Evolutionary conservation across 2,113 vertebrate species (phyloP), one percentile per base, ranked within the genome.

Genomic region (Aramus guarauna): DNA sequence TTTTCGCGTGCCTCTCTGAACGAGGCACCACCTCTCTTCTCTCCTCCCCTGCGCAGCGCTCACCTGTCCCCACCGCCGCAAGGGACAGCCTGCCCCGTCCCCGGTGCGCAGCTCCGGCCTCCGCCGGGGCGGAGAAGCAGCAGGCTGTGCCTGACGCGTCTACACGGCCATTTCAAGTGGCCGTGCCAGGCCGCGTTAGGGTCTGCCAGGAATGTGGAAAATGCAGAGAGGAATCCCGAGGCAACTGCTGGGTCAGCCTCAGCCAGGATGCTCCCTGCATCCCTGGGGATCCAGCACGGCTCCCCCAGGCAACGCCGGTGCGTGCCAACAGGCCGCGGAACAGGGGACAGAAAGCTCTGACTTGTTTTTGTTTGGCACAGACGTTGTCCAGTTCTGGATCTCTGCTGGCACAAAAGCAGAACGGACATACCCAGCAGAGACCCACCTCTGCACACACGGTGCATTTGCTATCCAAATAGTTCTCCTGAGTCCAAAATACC

Each of bases 131-230:
- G 10, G 32, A 22, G n/a, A 13, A 32, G 36, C 36, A 71, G 69
- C 48, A 41, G 45, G 48, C 20, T 58, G 55, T 9, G 4, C 1
- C 43, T n/a, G 58, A 41, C 3, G 6, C 74, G 52, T 9, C 55
- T 52, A 76, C 1, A 1, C 0, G 1, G 16, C 24, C 6, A 2
- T 19, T 90, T 24, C 43, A 12, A 71, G 47, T 10, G 3, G 43
- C 8, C 4, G 23, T 36, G 58, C 41, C 81, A 81, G 59, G 45
- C 32, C 69, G 16, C 16, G 20, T 9, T 23, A 43, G 3, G 5
- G 34, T 81, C 16, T 58, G 29, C 29, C 80, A 81, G 64, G 45
- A 80, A 81, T 0, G 22, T 7, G 23, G 45, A 23, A 84, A 60
- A 55, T 3, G 12, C 45, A 77, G 50, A 39, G 56, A 36, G 36